phyloP scores from a whole-genome alignment of 2,888 invertebrate species.

The Himalopsyche kuldschensis region DNA sequence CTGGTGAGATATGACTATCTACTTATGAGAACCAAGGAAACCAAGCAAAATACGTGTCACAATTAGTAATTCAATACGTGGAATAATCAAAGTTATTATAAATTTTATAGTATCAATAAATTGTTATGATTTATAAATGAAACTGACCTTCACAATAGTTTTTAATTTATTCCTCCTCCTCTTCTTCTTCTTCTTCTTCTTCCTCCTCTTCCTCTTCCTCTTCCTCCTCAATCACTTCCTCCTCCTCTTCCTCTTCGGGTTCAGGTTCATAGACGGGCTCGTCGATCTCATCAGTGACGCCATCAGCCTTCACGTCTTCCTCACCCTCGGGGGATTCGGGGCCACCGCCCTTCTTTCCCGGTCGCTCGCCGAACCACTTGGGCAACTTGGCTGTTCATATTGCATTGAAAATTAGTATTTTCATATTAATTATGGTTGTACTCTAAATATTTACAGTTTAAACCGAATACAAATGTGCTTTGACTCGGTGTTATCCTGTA shows the following conservation, averaged over 20 bases:
- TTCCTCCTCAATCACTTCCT: conserved; percentile 71
- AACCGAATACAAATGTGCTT: no score
- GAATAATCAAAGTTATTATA: no score
- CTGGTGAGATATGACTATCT: no score
- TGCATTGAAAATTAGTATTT: not conserved
- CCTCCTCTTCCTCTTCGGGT: conserved; percentile 72
- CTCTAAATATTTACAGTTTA: no score
- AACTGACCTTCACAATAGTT: not conserved
- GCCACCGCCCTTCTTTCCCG: conserved; percentile 88
- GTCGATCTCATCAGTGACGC: conserved; percentile 71
- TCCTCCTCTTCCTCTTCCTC: conserved; percentile 78
- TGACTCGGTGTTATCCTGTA: no score
- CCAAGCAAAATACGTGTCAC: not conserved
- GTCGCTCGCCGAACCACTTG: conserved; percentile 95
- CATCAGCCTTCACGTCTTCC: conserved; percentile 79
- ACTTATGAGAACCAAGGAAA: no score
- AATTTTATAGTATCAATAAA: no score
- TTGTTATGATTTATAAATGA: not conserved
- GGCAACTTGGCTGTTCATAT: conserved; percentile 77
- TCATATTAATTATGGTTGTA: not conserved
- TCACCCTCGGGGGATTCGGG: conserved; percentile 90
- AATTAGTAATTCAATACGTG: no score
- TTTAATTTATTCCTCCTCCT: conserved; percentile 51
- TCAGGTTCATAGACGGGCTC: conserved; percentile 69
- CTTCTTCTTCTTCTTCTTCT: conserved; percentile 69